These are phyloP conservation scores for Corydoras sp. DNA, from an alignment of 2,113 vertebrate genomes.

Conservation along the genomic window DNA sequence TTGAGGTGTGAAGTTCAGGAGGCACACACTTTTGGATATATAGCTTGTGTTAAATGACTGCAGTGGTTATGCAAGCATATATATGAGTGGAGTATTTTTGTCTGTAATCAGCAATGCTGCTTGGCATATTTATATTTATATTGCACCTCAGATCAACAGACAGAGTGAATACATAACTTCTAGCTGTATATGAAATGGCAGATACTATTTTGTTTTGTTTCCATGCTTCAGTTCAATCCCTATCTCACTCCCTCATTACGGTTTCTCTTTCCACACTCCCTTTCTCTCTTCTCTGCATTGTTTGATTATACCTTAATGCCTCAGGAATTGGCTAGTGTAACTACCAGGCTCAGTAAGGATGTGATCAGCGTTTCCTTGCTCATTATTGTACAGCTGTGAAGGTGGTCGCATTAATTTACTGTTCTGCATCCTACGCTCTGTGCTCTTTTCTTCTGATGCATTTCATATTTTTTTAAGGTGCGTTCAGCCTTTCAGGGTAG, in stretches of 20 bases:
- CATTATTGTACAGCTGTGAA: constrained; percentile 23
- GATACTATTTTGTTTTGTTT: not conserved
- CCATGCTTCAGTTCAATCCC: constrained; percentile 1
- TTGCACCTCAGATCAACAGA: no score
- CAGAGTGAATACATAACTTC: not conserved
- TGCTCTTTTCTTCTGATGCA: not conserved
- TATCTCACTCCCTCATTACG: not conserved
- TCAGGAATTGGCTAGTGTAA: constrained; percentile 2
- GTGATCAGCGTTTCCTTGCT: constrained; percentile 14
- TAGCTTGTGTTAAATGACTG: no score
- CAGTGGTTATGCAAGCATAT: no score
- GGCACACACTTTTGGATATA: no score
- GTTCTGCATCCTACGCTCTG: constrained; percentile 2
- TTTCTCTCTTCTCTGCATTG: not conserved
- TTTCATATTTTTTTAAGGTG: constrained; percentile 18
- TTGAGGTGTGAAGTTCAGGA: no score
- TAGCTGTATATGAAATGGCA: not conserved
- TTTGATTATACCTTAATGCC: constrained; percentile 20
- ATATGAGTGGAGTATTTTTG: no score
- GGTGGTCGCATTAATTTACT: constrained; percentile 15
- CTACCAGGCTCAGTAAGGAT: not conserved
- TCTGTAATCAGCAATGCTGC: no score
- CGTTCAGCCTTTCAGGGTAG: not conserved
- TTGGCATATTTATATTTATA: no score
- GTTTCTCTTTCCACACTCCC: constrained; percentile 8